Percentiles rank a stretch among this genome's conserved stretches.
Conservation (phyloP, 2,797 vertebrate genomes). For the Acipenser transmontanus region DNA sequence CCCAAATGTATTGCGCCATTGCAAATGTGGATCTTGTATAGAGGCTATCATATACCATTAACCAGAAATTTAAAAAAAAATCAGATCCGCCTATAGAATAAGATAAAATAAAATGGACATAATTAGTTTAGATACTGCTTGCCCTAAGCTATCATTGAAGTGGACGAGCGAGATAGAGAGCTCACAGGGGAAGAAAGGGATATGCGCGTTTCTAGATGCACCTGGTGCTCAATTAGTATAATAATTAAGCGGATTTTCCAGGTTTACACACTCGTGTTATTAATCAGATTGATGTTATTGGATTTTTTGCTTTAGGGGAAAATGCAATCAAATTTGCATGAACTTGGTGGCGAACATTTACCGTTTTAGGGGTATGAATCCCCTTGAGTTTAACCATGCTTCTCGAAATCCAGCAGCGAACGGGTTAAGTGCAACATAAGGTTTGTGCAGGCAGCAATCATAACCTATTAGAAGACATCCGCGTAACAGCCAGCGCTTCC, state of each 20-base stretch:
- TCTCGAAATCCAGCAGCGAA: slow-evolving; percentile 59
- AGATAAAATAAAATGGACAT: background rate
- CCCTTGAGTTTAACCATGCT: background rate
- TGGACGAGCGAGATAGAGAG: background rate
- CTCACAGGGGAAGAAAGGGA: background rate
- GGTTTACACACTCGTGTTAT: background rate
- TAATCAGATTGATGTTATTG: background rate
- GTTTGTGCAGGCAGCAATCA: slow-evolving; percentile 44
- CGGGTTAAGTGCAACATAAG: slow-evolving; percentile 49
- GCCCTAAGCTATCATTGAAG: background rate
- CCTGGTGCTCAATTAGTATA: slow-evolving; percentile 9
- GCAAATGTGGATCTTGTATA: slow-evolving; percentile 5
- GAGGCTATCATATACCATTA: background rate
- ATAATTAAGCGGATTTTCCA: slow-evolving; percentile 5
- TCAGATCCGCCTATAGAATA: background rate
- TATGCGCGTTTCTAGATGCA: background rate
- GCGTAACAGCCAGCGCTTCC: slow-evolving; percentile 43
- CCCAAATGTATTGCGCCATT: slow-evolving; percentile 10
- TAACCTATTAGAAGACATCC: slow-evolving; percentile 61
- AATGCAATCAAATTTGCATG: background rate
- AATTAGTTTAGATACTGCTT: background rate
- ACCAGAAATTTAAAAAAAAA: background rate
- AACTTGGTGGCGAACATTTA: background rate
- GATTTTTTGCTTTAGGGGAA: background rate
- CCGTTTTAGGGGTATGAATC: background rate